These are phyloP conservation scores for Buceros bicornis DNA, from an alignment of 2,797 vertebrate genomes.

Conservation along the genomic window DNA sequence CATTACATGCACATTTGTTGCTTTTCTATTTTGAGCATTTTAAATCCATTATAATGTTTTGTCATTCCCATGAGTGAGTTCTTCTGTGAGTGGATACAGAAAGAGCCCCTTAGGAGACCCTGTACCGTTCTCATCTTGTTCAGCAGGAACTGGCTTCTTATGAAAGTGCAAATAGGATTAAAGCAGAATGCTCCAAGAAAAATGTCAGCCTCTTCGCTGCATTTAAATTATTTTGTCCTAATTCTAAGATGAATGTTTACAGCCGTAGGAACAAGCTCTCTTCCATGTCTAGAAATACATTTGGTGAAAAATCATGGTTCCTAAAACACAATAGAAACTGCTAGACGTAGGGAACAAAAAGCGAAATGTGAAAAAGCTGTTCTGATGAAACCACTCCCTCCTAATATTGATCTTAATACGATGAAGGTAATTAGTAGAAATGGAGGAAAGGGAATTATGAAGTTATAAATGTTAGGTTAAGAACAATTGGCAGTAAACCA, in stretches of 20 bases:
- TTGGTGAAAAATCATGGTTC: not conserved
- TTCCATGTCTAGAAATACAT: not conserved
- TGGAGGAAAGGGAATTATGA: not conserved
- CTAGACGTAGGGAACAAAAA: not conserved
- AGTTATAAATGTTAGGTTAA: not conserved
- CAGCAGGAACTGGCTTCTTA: not conserved
- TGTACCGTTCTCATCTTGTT: not conserved
- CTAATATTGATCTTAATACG: not conserved
- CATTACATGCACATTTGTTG: not conserved
- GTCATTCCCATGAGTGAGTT: not conserved
- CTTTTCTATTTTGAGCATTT: not conserved
- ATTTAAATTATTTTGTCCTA: conserved; percentile 27
- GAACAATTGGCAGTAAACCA: not conserved
- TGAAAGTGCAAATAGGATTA: conserved; percentile 37
- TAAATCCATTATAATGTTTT: not conserved
- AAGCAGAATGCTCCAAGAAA: conserved; percentile 40
- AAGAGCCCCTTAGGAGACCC: not conserved
- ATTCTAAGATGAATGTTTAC: conserved; percentile 7
- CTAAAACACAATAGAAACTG: not conserved
- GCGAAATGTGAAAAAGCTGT: not conserved
- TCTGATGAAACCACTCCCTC: not conserved
- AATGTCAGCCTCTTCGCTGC: not conserved
- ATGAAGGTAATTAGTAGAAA: not conserved
- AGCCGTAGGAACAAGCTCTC: not conserved
- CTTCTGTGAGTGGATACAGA: not conserved